Percentiles rank a stretch among this genome's conserved stretches.
These are phyloP conservation scores for Lytechinus pictus DNA, from an alignment of 35 echinoderm and acorn worm genomes.

Conservation along the genomic window DNA sequence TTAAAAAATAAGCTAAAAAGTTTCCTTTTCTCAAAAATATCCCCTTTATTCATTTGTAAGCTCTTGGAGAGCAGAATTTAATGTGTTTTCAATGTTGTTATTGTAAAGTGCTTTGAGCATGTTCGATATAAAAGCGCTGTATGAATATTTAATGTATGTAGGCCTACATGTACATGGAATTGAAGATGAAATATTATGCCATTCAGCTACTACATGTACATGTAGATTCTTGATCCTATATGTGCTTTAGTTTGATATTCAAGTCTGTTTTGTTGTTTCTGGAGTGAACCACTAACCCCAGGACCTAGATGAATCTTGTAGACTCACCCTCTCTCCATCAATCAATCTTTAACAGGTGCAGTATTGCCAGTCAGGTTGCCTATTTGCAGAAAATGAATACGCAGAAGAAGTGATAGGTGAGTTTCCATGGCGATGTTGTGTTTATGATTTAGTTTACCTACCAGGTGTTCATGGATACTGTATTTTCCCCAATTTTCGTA, in stretches of 20 bases:
- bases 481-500: neutral
- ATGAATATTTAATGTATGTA: too few relatives aligned
- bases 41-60: too few relatives aligned
- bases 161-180: too few relatives aligned
- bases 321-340: neutral
- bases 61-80: too few relatives aligned
- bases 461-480: neutral
- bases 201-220: too few relatives aligned
- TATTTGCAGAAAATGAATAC: constrained; percentile 70
- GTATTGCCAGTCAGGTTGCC: constrained; percentile 70
- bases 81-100: too few relatives aligned
- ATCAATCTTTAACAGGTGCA: constrained; percentile 61
- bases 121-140: too few relatives aligned
- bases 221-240: neutral
- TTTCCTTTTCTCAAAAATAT: too few relatives aligned
- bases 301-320: neutral
- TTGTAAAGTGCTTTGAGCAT: too few relatives aligned
- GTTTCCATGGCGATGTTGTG: neutral
- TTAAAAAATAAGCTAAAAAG: too few relatives aligned
- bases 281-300: neutral
- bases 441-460: neutral
- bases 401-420: constrained; percentile 62
- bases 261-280: neutral
- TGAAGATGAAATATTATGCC: too few relatives aligned
- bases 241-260: neutral